Conservation (phyloP, 1,140 invertebrate species). For the Schlechtendalia chinensis region DNA sequence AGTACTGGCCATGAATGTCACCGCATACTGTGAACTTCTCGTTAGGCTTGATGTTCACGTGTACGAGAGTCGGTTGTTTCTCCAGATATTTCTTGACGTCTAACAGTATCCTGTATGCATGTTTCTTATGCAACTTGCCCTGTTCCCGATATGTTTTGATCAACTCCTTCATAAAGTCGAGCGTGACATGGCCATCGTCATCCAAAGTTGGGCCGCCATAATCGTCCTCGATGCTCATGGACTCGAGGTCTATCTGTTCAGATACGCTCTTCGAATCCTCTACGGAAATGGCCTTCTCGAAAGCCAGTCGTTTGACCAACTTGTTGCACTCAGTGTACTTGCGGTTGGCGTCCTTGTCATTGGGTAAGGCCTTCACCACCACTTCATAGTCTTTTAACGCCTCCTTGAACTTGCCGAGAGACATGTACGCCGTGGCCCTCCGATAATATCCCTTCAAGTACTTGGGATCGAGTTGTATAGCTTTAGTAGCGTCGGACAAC, state of each 20-base stretch:
- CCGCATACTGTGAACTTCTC: conserved; percentile 98
- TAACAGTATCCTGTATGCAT: conserved; percentile 94
- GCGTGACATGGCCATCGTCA: conserved; percentile 83
- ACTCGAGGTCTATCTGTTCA: conserved; percentile 83
- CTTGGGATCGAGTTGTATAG: conserved; percentile 82
- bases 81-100: conserved; percentile 85
- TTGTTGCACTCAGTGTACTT: conserved; percentile 95
- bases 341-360: conserved; percentile 89
- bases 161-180: conserved; percentile 80
- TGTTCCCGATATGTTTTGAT: conserved; percentile 88
- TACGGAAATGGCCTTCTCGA: conserved; percentile 95
- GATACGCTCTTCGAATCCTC: conserved; percentile 85
- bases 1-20: conserved; percentile 99
- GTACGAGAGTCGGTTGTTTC: conserved; percentile 82
- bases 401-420: conserved; percentile 93
- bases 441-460: conserved; percentile 96
- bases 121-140: conserved; percentile 93
- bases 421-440: conserved; percentile 94
- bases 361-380: conserved; percentile 85
- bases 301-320: conserved; percentile 90
- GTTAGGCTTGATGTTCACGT: conserved; percentile 82
- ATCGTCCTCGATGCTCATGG: conserved; percentile 91
- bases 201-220: conserved; percentile 90
- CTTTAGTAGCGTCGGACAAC: conserved; percentile 83
- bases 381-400: conserved; percentile 96